Percentiles rank a stretch among this genome's conserved stretches.
Evolutionary conservation across 2,797 vertebrate species (phyloP).

Genomic region (Characodon lateralis): DNA sequence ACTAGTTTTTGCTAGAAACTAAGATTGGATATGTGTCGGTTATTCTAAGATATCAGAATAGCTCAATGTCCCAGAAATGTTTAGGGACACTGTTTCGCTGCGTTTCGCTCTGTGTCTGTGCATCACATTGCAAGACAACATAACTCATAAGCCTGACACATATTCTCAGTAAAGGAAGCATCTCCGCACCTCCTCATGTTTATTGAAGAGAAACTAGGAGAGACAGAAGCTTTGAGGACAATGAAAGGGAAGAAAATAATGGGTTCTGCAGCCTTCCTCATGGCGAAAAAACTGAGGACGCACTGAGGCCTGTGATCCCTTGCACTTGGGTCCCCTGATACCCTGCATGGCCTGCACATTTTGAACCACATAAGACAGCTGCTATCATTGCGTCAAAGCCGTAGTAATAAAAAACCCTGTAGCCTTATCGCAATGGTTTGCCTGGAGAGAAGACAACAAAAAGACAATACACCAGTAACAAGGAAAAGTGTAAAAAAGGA

Average conservation of each 20-base stretch:
- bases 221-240: conserved; percentile 75
- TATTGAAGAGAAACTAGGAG: conserved; percentile 69
- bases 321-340: conserved; percentile 76
- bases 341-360: conserved; percentile 69
- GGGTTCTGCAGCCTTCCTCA: conserved; percentile 68
- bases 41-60: conserved; percentile 47
- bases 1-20: conserved; percentile 26
- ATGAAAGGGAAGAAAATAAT: conserved; percentile 62
- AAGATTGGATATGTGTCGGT: conserved; percentile 28
- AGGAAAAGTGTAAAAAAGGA: conserved; percentile 47
- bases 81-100: conserved; percentile 55
- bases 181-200: conserved; percentile 73
- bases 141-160: conserved; percentile 72
- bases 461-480: conserved; percentile 50
- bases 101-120: conserved; percentile 56
- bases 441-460: conserved; percentile 70
- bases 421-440: conserved; percentile 45
- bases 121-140: conserved; percentile 63
- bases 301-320: conserved; percentile 77
- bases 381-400: conserved; percentile 71
- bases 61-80: conserved; percentile 66
- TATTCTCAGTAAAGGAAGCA: conserved; percentile 75
- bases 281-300: conserved; percentile 62
- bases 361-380: conserved; percentile 67
- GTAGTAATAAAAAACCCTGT: conserved; percentile 64